Percentiles rank a stretch among this genome's conserved stretches.
Evolutionary conservation across 2,113 vertebrate species (phyloP).

Genomic region (Eulemur rufifrons): DNA sequence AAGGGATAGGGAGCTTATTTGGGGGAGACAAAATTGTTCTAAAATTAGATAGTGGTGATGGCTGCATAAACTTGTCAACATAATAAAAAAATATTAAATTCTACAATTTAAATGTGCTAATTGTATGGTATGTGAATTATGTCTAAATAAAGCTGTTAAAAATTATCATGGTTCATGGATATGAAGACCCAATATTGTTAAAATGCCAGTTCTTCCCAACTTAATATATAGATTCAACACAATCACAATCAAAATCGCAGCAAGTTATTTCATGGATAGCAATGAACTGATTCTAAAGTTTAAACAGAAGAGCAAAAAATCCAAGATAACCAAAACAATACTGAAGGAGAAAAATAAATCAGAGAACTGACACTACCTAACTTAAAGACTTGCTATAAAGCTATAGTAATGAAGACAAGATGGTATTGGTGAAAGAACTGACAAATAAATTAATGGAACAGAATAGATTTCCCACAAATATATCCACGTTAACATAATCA

Average conservation of each 20-base stretch:
- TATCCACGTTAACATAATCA: background rate
- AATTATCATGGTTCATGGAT: background rate
- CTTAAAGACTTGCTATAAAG: background rate
- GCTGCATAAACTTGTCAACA: background rate
- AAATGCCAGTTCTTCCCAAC: background rate
- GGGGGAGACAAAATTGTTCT: background rate
- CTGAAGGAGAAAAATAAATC: background rate
- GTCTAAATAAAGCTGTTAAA: background rate
- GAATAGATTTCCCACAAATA: background rate
- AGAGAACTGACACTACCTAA: background rate
- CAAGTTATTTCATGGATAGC: background rate
- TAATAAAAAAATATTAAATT: background rate
- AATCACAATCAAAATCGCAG: background rate
- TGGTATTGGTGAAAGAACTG: background rate
- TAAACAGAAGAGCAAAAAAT: background rate
- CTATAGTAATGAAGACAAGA: background rate
- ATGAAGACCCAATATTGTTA: background rate
- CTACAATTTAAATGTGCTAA: background rate
- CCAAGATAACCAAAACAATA: background rate
- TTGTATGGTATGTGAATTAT: background rate
- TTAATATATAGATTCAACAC: background rate
- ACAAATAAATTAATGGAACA: background rate
- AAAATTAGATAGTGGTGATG: background rate
- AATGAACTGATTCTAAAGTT: background rate
- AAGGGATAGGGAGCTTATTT: background rate